Evolutionary conservation across 2,113 vertebrate genomes (phyloP), one percentile per base, ranked within the genome.

Genomic region (Apodemus sylvaticus): DNA sequence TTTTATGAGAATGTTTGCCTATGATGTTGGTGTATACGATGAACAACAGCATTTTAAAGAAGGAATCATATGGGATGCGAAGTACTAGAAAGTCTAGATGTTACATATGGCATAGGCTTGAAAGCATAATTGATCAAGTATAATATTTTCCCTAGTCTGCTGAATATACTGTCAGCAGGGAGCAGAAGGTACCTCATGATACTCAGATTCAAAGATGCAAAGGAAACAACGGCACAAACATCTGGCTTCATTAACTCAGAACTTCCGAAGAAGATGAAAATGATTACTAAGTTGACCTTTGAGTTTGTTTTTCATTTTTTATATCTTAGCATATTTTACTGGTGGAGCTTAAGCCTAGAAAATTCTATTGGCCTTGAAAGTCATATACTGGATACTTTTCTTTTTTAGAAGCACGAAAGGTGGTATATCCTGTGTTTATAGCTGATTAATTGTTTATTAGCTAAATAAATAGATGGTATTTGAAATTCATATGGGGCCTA

Each of bases 401-500:
- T 51, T 77, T 90, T 74, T 68, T 7, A 0, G 17, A 64, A 68
- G 5, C 58, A 71, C 13, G 64, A 7, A 94, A 86, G 62, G 0
- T 31, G 1, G 86, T 96, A 53, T 89, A 7, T 89, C n/a, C 14
- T 55, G 1, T 93, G 64, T 58, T 51, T 39, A 95, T 86, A 19
- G 36, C 96, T 85, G 58, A 85, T 42, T 62, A 83, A 83, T 64
- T 93, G 60, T 66, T 45, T 42, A 95, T 85, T 97, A 34, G 42
- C 95, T 95, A 97, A 96, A 42, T 93, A 96, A 95, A 45, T 94
- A 96, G 31, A 8, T 53, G 86, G 0, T 29, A 93, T 96, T 98
- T 96, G 55, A 66, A 93, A 88, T 97, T 93, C 96, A 96, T 86
- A 20, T 11, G n/a, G 20, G 29, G 1, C 8, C 82, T 94, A 3